These are phyloP conservation scores for Crenuchus spilurus DNA, from an alignment of 2,797 vertebrate species.

Conservation along the genomic window DNA sequence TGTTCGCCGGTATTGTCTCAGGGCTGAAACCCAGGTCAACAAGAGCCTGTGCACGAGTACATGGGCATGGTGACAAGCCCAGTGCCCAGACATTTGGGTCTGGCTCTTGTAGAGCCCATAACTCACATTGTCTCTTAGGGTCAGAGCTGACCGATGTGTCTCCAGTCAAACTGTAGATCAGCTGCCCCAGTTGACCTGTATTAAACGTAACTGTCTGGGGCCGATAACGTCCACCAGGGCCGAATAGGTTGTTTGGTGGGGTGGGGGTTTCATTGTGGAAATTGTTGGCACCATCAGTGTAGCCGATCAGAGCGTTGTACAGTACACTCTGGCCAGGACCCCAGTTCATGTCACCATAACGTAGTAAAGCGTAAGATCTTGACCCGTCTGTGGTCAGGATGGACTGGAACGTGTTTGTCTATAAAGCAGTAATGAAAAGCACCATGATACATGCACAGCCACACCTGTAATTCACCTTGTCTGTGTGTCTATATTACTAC, in stretches of 20 bases:
- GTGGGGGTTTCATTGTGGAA: constrained; percentile 70
- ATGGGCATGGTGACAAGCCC: constrained; percentile 74
- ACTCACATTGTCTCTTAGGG: constrained; percentile 71
- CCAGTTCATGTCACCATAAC: constrained; percentile 80
- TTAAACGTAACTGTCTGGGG: constrained; percentile 74
- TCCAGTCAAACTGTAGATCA: constrained; percentile 75
- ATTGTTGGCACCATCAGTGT: constrained; percentile 71
- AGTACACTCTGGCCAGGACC: constrained; percentile 74
- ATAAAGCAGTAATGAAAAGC: constrained; percentile 36
- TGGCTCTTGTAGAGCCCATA: constrained; percentile 76
- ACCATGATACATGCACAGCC: background rate
- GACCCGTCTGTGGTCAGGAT: constrained; percentile 80
- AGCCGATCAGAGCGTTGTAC: constrained; percentile 79
- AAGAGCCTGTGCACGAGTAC: constrained; percentile 73
- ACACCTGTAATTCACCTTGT: too few species aligned
- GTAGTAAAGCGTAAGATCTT: constrained; percentile 79
- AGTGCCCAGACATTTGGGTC: constrained; percentile 70
- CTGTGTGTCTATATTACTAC: too few species aligned
- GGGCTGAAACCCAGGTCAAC: constrained; percentile 74
- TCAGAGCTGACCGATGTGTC: constrained; percentile 48
- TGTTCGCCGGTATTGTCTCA: constrained; percentile 62
- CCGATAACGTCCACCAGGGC: constrained; percentile 75
- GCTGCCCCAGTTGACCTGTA: constrained; percentile 72
- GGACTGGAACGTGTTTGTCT: constrained; percentile 86
- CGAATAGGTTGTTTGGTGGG: constrained; percentile 72